Conservation (phyloP, 2,113 vertebrate genomes). For the Xiphorhynchus elegans region DNA sequence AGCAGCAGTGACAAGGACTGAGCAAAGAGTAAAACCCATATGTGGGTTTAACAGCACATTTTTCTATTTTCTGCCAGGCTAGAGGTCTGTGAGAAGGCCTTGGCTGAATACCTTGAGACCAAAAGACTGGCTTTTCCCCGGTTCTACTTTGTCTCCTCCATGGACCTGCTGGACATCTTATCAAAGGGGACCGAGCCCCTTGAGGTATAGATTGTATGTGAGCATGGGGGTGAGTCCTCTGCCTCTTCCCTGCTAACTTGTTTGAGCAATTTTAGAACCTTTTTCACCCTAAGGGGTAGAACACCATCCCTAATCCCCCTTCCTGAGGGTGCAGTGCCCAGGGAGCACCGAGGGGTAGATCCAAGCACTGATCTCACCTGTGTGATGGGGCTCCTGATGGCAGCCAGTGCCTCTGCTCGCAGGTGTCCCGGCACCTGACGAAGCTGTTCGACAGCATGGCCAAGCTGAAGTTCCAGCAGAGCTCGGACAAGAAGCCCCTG, state of each 20-base stretch:
- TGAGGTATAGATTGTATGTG: conserved; percentile 53
- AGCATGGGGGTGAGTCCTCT: neutral
- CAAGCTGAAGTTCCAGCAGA: conserved; percentile 67
- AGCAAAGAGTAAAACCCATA: rapidly evolving
- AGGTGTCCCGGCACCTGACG: conserved; percentile 76
- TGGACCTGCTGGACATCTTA: conserved; percentile 79
- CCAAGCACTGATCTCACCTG: neutral
- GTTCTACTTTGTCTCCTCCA: conserved; percentile 81
- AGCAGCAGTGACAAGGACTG: neutral
- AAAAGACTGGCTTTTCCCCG: conserved; percentile 79
- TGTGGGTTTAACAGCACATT: neutral
- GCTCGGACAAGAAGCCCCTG: neutral
- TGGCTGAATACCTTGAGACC: conserved; percentile 79
- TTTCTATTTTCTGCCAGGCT: conserved; percentile 38
- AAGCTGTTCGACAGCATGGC: conserved; percentile 80
- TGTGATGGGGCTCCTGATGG: rapidly evolving
- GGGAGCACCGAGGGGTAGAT: rapidly evolving
- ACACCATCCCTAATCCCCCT: rapidly evolving
- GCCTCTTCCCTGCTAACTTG: neutral
- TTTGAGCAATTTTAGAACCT: neutral
- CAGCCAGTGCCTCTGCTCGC: neutral
- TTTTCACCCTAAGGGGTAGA: neutral
- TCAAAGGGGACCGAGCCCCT: conserved; percentile 76
- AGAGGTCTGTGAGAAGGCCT: conserved; percentile 75
- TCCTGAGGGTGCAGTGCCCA: neutral